phyloP scores from a whole-genome alignment of 2,888 invertebrate genomes.

The Corbicula japonica region DNA sequence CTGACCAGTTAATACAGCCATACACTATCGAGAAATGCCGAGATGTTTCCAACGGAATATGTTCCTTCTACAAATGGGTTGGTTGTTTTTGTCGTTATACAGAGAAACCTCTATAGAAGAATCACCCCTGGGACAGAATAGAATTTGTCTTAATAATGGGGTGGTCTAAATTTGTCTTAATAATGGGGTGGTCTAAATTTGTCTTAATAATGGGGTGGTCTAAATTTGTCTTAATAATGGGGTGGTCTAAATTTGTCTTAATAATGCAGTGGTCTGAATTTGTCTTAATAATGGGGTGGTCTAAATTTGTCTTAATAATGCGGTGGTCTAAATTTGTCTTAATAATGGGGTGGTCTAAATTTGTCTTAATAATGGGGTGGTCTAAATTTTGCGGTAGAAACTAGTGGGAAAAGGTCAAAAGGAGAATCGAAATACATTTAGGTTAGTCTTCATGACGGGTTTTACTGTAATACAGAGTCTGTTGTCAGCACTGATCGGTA shows the following conservation, averaged over 20 bases:
- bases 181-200: background rate
- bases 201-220: background rate
- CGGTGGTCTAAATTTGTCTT: too few relatives aligned
- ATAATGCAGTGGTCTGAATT: too few relatives aligned
- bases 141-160: background rate
- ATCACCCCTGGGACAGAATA: background rate
- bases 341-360: too few relatives aligned
- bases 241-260: background rate
- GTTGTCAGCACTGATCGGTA: too few relatives aligned
- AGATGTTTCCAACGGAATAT: slow-evolving; percentile 67
- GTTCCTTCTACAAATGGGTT: slow-evolving; percentile 73
- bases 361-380: too few relatives aligned
- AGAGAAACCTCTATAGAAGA: background rate
- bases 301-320: too few relatives aligned
- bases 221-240: background rate
- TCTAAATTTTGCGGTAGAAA: too few relatives aligned
- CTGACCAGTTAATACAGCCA: slow-evolving; percentile 59
- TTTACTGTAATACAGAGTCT: too few relatives aligned
- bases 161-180: background rate
- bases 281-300: too few relatives aligned
- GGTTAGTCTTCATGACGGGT: too few relatives aligned
- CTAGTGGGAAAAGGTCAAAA: too few relatives aligned
- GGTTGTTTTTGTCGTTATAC: background rate
- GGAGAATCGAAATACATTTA: too few relatives aligned
- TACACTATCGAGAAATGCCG: slow-evolving; percentile 63